Evolutionary conservation across 2,888 invertebrate species (phyloP), one percentile per base, ranked within the genome.

Genomic region (Amblyjoppa fuscipennis): DNA sequence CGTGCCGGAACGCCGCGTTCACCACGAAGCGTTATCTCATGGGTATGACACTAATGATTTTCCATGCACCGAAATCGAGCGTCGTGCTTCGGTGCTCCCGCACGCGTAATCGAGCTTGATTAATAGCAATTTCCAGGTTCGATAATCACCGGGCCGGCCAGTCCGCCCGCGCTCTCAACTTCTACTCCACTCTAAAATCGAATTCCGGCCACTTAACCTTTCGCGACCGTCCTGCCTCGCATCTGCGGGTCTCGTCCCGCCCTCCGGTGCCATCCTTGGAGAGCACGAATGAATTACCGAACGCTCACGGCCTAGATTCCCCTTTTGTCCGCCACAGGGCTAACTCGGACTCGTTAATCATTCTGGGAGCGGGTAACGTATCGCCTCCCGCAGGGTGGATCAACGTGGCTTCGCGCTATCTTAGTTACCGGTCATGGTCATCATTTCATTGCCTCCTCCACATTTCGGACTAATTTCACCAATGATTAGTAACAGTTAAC

Each of bases 91-190:
- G 66, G 16, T 66, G 20, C 20, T 45, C 38, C 34, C 51, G 51
- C 66, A 76, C 71, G 88, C 51, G 87, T 86, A 90, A 90, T 90
- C 86, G 88, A 85, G 86, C 85, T 88, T 86, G 87, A 90, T 90
- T 90, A 89, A 90, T 90, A 85, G 85, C 84, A 82, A 88, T 89
- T 87, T 83, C 86, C 83, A 74, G 71, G 77, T 90, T 90, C 89
- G 88, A 89, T 90, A 88, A 90, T 87, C 83, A 84, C 83, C 20
- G 75, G 38, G 28, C 59, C 69, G 20, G 41, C 59, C 16, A 38
- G 38, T 66, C 34, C n/a, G 31, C 61, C 31, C 13, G 34, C 7
- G n/a, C 51, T 49, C 66, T 66, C 25, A 53, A 76, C 76, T 76
- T 76, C 64, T 66, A 13, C 59, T 9, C 16, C 38, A 38, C 20